Conservation (phyloP, 2,888 invertebrate genomes). For the Ditula angustiorana region DNA sequence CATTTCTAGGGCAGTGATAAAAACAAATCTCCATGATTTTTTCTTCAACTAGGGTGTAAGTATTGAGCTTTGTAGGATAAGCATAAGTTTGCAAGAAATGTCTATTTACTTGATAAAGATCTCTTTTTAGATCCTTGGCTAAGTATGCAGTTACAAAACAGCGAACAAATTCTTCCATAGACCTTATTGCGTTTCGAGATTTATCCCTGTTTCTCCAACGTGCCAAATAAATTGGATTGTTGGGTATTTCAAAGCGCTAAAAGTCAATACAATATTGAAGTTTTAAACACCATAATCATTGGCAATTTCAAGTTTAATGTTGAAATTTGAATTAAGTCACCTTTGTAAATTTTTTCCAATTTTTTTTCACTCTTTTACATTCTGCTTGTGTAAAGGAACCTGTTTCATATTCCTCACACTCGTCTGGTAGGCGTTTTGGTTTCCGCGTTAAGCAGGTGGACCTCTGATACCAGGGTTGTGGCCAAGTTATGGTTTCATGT, state of each 20-base stretch:
- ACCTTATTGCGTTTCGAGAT: slow-evolving; percentile 5
- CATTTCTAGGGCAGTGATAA: slow-evolving; percentile 28
- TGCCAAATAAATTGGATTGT: slow-evolving; percentile 41
- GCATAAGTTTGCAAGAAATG: slow-evolving; percentile 29
- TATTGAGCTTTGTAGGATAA: slow-evolving; percentile 21
- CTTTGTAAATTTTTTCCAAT: slow-evolving; percentile 42
- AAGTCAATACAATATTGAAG: slow-evolving; percentile 7
- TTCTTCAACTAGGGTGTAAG: slow-evolving; percentile 36
- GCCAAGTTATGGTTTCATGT: slow-evolving; percentile 37
- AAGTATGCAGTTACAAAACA: slow-evolving; percentile 39
- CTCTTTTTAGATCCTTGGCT: slow-evolving; percentile 38
- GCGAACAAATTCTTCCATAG: slow-evolving; percentile 35
- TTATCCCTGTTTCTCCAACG: slow-evolving; percentile 39
- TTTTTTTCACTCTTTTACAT: slow-evolving; percentile 33
- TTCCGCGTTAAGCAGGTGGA: slow-evolving; percentile 31
- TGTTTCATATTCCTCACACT: slow-evolving; percentile 2
- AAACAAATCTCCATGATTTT: slow-evolving; percentile 40
- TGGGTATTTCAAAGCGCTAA: slow-evolving; percentile 39
- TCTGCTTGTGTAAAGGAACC: slow-evolving; percentile 38
- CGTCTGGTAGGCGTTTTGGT: slow-evolving; percentile 8
- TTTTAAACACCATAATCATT: not conserved
- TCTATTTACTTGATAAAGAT: slow-evolving; percentile 39
- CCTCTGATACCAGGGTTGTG: slow-evolving; percentile 43
- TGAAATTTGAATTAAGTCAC: too few relatives aligned
- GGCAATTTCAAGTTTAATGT: not conserved